These are phyloP conservation scores for Asbolus verrucosus DNA, from an alignment of 1,140 invertebrate species.

Conservation along the genomic window DNA sequence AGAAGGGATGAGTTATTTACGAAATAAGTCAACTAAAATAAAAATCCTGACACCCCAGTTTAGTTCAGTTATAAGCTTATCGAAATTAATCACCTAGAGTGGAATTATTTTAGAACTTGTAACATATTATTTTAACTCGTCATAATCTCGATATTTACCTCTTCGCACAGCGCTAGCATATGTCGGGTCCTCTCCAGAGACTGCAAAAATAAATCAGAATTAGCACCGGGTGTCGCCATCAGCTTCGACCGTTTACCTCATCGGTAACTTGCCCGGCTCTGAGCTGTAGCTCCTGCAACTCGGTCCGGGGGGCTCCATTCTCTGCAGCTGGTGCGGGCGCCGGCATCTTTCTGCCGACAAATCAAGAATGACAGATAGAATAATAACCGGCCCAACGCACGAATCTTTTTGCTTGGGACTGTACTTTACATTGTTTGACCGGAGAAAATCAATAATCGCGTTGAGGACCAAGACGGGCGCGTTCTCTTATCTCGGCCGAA, in stretches of 20 bases:
- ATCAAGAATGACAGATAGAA: conserved; percentile 25
- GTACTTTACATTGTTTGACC: conserved; percentile 43
- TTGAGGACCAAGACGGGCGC: conserved; percentile 45
- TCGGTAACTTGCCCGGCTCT: conserved; percentile 89
- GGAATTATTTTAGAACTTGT: conserved; percentile 5
- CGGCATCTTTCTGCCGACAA: conserved; percentile 65
- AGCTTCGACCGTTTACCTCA: conserved; percentile 76
- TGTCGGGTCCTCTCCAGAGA: conserved; percentile 96
- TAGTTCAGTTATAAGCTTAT: conserved; percentile 31
- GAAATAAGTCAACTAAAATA: conserved; percentile 46
- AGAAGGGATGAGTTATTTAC: conserved; percentile 46
- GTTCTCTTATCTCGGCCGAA: conserved; percentile 22
- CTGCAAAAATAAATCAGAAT: conserved; percentile 74
- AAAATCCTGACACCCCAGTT: conserved; percentile 28
- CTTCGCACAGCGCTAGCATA: conserved; percentile 96
- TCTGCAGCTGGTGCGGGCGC: conserved; percentile 73
- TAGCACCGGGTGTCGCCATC: background rate
- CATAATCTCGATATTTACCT: conserved; percentile 79
- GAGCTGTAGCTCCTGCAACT: conserved; percentile 91
- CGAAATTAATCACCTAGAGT: conserved; percentile 43
- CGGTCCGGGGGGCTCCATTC: conserved; percentile 82
- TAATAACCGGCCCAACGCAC: conserved; percentile 14
- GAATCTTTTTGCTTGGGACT: conserved; percentile 44
- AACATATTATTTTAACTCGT: conserved; percentile 2
- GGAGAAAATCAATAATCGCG: conserved; percentile 53